Evolutionary conservation across 2,888 invertebrate species (phyloP).

Genomic region (Idaea aversata): DNA sequence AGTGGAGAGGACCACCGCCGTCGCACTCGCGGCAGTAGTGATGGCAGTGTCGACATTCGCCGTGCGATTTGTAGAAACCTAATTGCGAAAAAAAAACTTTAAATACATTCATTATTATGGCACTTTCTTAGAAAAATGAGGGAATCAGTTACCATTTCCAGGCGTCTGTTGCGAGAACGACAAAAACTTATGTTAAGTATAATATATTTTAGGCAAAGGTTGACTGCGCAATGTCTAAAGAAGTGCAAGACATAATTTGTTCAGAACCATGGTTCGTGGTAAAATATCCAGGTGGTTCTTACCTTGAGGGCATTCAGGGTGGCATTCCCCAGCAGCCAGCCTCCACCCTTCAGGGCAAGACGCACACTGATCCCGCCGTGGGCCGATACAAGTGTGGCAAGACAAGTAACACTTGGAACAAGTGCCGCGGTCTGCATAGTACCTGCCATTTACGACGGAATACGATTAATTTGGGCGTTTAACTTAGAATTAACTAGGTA

Average conservation of each 20-base stretch:
- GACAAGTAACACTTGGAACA: conserved; percentile 92
- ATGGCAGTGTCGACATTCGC: conserved; percentile 93
- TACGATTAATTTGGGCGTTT: background rate
- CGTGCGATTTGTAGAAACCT: conserved; percentile 89
- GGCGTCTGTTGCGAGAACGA: too few relatives aligned
- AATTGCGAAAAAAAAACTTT: conserved; percentile 5
- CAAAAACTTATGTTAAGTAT: too few relatives aligned
- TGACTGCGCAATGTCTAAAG: too few relatives aligned
- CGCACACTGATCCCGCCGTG: conserved; percentile 91
- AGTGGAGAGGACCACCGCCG: conserved; percentile 87
- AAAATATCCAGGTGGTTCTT: conserved; percentile 8
- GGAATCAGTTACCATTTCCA: too few relatives aligned
- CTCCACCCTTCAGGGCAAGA: conserved; percentile 90
- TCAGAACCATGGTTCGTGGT: too few relatives aligned
- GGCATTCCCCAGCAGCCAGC: conserved; percentile 90
- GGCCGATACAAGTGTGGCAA: conserved; percentile 92
- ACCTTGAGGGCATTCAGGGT: conserved; percentile 91
- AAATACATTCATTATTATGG: too few relatives aligned
- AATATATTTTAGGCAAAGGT: too few relatives aligned
- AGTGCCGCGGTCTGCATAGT: conserved; percentile 91
- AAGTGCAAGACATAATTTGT: too few relatives aligned
- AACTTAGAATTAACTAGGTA: background rate
- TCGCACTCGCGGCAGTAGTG: conserved; percentile 93
- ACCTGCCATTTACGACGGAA: conserved; percentile 68
- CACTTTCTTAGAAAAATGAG: background rate